Evolutionary conservation across 2,797 vertebrate species (phyloP).

Genomic region (Odontamblyopus lacepedii): DNA sequence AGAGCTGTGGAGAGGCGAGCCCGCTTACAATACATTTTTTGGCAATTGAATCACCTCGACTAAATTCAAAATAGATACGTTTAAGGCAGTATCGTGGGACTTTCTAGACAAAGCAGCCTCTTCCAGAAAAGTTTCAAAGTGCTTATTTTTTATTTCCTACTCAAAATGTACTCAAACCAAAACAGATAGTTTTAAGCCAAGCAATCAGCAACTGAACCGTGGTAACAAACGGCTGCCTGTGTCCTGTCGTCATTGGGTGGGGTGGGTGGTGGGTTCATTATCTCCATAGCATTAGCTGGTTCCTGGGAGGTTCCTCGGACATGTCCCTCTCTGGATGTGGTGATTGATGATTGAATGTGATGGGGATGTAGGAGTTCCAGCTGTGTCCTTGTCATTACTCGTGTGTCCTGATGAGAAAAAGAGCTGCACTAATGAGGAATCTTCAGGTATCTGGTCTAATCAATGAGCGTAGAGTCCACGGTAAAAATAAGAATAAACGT

Average conservation of each 20-base stretch:
- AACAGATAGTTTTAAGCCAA: not conserved
- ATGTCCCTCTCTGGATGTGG: not conserved
- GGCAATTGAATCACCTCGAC: too few species aligned
- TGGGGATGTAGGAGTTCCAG: not conserved
- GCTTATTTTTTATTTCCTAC: not conserved
- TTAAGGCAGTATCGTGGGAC: too few species aligned
- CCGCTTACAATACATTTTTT: too few species aligned
- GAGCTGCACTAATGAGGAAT: not conserved
- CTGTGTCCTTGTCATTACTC: not conserved
- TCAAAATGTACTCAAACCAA: not conserved
- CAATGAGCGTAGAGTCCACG: too few species aligned
- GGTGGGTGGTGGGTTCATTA: not conserved
- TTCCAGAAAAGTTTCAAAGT: not conserved
- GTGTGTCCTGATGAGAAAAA: not conserved
- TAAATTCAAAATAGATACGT: too few species aligned
- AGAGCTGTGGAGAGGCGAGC: too few species aligned
- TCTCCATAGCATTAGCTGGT: not conserved
- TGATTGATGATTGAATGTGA: conserved; percentile 1
- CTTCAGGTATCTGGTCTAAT: not conserved
- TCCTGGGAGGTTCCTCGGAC: conserved; percentile 7
- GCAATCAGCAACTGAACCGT: not conserved
- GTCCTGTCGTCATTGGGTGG: not conserved
- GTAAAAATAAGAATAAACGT: too few species aligned
- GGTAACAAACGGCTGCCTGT: not conserved
- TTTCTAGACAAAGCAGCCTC: not conserved